Conservation (phyloP, 2,888 invertebrate genomes). For the Pelosia muscerda region DNA sequence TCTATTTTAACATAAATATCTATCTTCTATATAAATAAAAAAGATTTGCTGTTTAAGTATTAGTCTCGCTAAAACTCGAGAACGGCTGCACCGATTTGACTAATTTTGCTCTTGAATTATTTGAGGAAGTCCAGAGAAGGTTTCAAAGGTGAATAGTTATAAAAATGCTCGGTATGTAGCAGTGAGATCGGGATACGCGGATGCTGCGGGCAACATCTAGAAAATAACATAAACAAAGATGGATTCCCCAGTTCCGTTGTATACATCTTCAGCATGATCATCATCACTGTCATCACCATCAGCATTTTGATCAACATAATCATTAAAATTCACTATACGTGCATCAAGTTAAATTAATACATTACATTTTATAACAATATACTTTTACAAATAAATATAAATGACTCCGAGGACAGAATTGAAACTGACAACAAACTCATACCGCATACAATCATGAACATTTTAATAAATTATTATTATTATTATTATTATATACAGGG, state of each 20-base stretch:
- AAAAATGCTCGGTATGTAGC: too few relatives aligned
- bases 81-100: too few relatives aligned
- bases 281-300: not conserved
- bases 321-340: not conserved
- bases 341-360: not conserved
- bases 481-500: not conserved
- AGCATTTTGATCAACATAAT: not conserved
- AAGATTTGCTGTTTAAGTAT: too few relatives aligned
- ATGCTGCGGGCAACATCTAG: too few relatives aligned
- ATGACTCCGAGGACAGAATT: not conserved
- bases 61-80: too few relatives aligned
- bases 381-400: not conserved
- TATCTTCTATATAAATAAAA: too few relatives aligned
- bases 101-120: too few relatives aligned
- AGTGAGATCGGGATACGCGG: too few relatives aligned
- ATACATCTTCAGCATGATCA: not conserved
- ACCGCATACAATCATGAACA: not conserved
- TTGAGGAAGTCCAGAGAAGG: too few relatives aligned
- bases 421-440: not conserved
- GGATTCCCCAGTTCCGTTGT: not conserved
- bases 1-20: too few relatives aligned
- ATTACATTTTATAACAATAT: not conserved
- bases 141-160: too few relatives aligned
- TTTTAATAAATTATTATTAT: not conserved
- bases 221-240: not conserved